phyloP scores from a whole-genome alignment of 2,888 invertebrate genomes.

The Thymelicus sylvestris region DNA sequence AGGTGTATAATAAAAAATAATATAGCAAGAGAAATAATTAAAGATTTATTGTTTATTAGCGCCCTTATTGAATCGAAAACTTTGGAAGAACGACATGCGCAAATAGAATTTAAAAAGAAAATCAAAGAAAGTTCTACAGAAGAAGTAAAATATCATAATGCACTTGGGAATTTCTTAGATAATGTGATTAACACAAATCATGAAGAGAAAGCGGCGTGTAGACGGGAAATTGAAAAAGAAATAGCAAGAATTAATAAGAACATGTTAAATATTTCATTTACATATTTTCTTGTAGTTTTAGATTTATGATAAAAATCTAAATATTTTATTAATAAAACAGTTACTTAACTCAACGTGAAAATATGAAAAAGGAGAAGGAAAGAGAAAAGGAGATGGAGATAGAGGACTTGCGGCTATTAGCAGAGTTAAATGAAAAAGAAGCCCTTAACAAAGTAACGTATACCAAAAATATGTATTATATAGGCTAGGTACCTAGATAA shows the following conservation, averaged over 20 bases:
- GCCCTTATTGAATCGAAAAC: constrained; percentile 61
- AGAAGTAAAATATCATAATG: constrained; percentile 43
- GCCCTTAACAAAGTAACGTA: constrained; percentile 43
- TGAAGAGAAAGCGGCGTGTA: constrained; percentile 35
- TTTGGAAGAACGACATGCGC: constrained; percentile 60
- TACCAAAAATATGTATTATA: constrained; percentile 36
- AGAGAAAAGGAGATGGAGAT: constrained; percentile 44
- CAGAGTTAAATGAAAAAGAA: constrained; percentile 48
- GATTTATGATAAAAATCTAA: constrained; percentile 42
- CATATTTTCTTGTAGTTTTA: constrained; percentile 27
- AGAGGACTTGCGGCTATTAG: constrained; percentile 48
- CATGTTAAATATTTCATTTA: constrained; percentile 51
- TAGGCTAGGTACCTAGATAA: neutral
- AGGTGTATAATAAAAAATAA: no score
- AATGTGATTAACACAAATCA: constrained; percentile 45
- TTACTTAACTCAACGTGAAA: neutral
- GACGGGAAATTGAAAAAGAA: constrained; percentile 46
- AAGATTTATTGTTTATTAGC: constrained; percentile 45
- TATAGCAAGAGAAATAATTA: neutral
- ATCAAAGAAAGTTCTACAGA: constrained; percentile 48
- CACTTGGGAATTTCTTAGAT: constrained; percentile 41
- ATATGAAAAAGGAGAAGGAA: constrained; percentile 44
- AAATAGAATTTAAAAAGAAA: constrained; percentile 58
- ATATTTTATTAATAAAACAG: neutral
- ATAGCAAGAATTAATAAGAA: constrained; percentile 53